Conservation (phyloP, 2,797 vertebrate species). For the Lagorchestes hirsutus region DNA sequence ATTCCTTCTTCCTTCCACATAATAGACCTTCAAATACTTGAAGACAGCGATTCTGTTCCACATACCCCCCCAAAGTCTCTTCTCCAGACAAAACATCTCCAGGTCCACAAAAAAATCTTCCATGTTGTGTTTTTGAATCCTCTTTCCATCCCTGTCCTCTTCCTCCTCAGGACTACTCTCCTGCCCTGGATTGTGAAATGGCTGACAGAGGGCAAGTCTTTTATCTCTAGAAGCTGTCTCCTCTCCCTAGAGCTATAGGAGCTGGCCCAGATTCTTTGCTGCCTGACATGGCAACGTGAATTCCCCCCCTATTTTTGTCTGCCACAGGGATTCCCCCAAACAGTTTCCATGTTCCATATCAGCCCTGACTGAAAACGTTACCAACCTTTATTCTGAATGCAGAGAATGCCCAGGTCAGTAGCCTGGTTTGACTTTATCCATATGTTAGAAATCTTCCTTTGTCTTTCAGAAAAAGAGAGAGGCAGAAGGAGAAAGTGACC, state of each 20-base stretch:
- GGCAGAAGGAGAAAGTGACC: constrained; percentile 71
- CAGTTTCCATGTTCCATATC: constrained; percentile 11
- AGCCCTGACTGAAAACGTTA: constrained; percentile 41
- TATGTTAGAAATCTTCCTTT: constrained; percentile 63
- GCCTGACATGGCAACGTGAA: background rate
- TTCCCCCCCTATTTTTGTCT: background rate
- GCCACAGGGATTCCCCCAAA: background rate
- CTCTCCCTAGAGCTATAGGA: background rate
- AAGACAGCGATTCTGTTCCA: background rate
- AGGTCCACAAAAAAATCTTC: background rate
- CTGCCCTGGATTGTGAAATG: background rate
- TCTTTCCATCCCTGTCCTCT: background rate
- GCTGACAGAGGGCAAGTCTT: background rate
- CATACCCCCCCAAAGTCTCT: background rate
- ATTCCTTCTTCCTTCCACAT: background rate
- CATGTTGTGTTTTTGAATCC: background rate
- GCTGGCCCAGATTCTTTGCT: background rate
- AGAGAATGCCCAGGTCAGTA: constrained; percentile 49
- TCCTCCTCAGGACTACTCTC: background rate
- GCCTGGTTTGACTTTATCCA: constrained; percentile 46
- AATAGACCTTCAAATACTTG: background rate
- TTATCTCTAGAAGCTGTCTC: background rate
- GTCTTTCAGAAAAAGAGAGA: constrained; percentile 69
- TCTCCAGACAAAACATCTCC: background rate
- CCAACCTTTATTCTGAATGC: constrained; percentile 54